Base-by-base conservation (phyloP, 2,113 vertebrate species). In the Melanostigma gelatinosum region DNA sequence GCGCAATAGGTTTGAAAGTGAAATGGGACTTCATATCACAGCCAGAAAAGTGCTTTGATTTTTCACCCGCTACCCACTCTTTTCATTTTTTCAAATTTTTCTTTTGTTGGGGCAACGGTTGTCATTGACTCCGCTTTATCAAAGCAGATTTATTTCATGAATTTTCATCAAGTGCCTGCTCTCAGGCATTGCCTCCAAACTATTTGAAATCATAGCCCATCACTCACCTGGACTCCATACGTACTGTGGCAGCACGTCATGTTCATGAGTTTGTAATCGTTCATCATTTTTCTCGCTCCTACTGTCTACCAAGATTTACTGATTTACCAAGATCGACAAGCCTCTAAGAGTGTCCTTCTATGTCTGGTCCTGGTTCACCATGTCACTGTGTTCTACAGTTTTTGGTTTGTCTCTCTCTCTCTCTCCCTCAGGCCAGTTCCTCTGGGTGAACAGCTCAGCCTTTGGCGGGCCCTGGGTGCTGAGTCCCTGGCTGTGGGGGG, bases 401-500 rank as follows among this genome's bases (percentile, higher is more conserved):
- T 1, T 66, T 62, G 73, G 12, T 20, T 34, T 67, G 44, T 42
- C n/a, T 62, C n/a, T 60, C 40, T 83, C 40, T 83, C 70, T 63
- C 42, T 83, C 69, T 8, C 76, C 84, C 15, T 6, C 84, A 99
- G 98, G 98, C 55, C 95, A 96, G 6, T 99, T 99, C 87, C 91
- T 98, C 70, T 96, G 96, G 84, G 96, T 97, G 84, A 98, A 97
- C 63, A 79, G 93, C 6, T 97, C 97, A 0, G 93, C 93, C 4
- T 92, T 91, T 64, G 94, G 75, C 1, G 96, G 94, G 8, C 97
- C 96, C 4, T 91, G 96, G 93, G 96, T 98, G 79, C 88, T 97
- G 89, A 99, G 96, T 72, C 98, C 98, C 0, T 99, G 98, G 98
- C 93, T 99, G 91, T 94, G 94, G 78, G 96, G 96, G 65, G 93